Evolutionary conservation across 2,113 vertebrate genomes (phyloP), one percentile per base, ranked within the genome.

Genomic region (Oreochromis niloticus): DNA sequence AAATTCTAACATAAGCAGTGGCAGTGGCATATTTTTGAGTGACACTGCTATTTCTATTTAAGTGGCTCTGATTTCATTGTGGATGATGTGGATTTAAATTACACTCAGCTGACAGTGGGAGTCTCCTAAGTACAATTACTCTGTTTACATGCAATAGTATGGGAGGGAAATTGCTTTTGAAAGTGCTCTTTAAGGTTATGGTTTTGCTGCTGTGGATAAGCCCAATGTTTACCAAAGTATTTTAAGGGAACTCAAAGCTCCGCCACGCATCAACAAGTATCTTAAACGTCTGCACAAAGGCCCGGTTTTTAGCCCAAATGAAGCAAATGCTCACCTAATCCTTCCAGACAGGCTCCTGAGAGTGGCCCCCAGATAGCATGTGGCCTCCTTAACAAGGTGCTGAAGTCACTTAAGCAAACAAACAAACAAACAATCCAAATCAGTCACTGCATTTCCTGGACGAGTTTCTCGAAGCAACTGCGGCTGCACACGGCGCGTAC

Each of bases 181-280:
- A 96, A 96, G 96, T 92, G 83, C 94, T 96, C 93, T 94, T 89
- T 95, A 95, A 94, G 82, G 96, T 96, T 93, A 96, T 79, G 92
- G 95, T 91, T 97, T 97, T 96, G 96, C 96, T 97, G 96, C 97
- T 96, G 96, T 86, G 92, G 92, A 85, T 97, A 97, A 97, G 96
- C 96, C 96, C 95, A 94, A 91, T 98, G 97, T 98, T 98, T 98
- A 97, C 96, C 93, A 57, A 88, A 94, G 96, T 95, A 94, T 96
- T 97, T 97, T 95, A 95, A 89, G 96, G 96, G 96, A 97, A 97
- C 96, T 96, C 96, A 96, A 97, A 97, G 97, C 97, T 93, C 94
- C 87, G 94, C 96, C 95, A 97, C 92, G 96, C 97, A 96, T 97
- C 94, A 95, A 94, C 95, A 97, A 96, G 94, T 96, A 56, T 96